phyloP scores from a whole-genome alignment of 2,113 vertebrate species.

The Engraulis encrasicolus region DNA sequence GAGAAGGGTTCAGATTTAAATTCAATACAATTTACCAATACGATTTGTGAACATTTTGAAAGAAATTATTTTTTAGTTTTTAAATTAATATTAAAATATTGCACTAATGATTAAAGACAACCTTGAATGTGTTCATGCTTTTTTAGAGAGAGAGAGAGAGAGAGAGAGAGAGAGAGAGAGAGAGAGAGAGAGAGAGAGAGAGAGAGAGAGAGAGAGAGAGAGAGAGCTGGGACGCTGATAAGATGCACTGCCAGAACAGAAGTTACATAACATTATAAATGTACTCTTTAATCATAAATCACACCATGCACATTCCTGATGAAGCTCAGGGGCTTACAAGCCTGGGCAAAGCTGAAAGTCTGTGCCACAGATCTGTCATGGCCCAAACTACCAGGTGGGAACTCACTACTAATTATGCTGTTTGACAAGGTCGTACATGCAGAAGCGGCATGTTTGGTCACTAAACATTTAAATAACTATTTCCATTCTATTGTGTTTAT shows the following conservation, averaged over 20 bases:
- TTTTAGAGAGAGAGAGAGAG: no score
- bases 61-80: no score
- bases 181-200: neutral
- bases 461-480: neutral
- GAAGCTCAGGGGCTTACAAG: neutral
- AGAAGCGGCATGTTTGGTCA: neutral
- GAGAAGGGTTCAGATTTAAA: no score
- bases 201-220: neutral
- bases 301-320: neutral
- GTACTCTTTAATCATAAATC: neutral
- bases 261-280: neutral
- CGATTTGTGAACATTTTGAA: no score
- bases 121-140: no score
- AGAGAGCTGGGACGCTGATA: neutral
- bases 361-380: neutral
- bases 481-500: neutral
- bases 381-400: neutral
- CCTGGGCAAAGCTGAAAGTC: neutral
- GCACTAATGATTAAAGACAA: no score
- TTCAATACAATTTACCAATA: no score
- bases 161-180: no score
- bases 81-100: no score
- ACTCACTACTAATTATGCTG: neutral
- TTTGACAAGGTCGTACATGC: neutral
- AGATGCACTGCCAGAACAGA: neutral